phyloP scores from a whole-genome alignment of 2,888 invertebrate species.

The Tenthredo amoena region DNA sequence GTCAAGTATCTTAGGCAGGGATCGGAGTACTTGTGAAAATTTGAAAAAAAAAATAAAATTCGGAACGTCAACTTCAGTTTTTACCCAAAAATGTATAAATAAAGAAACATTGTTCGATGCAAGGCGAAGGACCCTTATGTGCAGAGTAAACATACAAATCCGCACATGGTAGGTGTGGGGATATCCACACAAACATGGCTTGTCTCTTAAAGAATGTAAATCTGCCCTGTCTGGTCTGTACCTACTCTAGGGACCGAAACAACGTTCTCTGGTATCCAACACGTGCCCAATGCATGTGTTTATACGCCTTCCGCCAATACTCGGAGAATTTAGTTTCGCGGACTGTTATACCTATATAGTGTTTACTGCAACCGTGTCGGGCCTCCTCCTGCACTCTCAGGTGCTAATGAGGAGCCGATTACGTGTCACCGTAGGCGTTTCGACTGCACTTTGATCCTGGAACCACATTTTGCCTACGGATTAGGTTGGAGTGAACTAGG shows the following conservation, averaged over 20 bases:
- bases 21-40: neutral
- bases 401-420: constrained; percentile 49
- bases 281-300: constrained; percentile 28
- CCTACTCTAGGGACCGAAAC: neutral
- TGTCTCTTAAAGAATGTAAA: constrained; percentile 5
- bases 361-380: constrained; percentile 1
- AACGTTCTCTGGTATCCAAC: constrained; percentile 13
- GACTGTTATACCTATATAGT: constrained; percentile 24
- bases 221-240: neutral
- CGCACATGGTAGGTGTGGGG: neutral
- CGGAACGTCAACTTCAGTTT: neutral
- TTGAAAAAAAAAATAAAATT: neutral
- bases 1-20: too few relatives aligned
- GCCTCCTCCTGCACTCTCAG: constrained; percentile 12
- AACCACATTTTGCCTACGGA: constrained; percentile 8
- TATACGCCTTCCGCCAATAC: constrained; percentile 15
- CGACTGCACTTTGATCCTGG: constrained; percentile 9
- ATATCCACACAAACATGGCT: constrained; percentile 18
- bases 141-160: neutral
- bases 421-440: constrained; percentile 44
- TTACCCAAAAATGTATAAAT: neutral
- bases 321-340: neutral
- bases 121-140: neutral
- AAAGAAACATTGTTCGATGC: neutral
- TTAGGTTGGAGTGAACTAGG: constrained; percentile 1